Percentiles rank a stretch among this genome's conserved stretches.
These are phyloP conservation scores for Corynorhinus townsendii DNA, from an alignment of 2,113 vertebrate species.

Conservation along the genomic window DNA sequence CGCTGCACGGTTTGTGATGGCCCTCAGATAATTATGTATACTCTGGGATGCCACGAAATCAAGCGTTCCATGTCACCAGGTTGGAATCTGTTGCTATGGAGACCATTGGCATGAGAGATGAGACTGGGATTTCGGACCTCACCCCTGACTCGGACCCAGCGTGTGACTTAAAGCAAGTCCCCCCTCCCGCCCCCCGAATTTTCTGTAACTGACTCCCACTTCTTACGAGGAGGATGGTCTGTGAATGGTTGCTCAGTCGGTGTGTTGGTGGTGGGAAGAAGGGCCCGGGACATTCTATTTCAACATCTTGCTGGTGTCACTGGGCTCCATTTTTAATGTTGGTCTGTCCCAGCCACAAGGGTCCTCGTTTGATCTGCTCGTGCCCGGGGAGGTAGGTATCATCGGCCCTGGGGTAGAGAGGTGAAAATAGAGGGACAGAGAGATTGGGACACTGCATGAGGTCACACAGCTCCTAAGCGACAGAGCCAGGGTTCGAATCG, in stretches of 20 bases:
- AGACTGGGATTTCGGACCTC: neutral
- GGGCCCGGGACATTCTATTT: neutral
- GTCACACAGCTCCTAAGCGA: neutral
- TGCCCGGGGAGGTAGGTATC: rapidly evolving
- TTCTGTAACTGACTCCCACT: neutral
- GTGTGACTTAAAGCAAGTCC: neutral
- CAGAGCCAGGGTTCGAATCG: neutral
- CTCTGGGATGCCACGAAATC: slow-evolving; percentile 44
- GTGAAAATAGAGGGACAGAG: neutral
- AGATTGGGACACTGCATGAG: neutral
- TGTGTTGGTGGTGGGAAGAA: rapidly evolving
- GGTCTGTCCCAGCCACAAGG: neutral
- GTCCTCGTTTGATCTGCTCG: neutral
- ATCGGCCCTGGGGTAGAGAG: neutral
- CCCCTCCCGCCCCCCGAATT: neutral
- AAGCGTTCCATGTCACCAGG: neutral
- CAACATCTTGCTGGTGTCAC: rapidly evolving
- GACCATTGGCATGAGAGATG: neutral
- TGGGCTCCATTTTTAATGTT: neutral
- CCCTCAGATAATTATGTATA: slow-evolving; percentile 49
- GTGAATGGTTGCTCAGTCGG: rapidly evolving
- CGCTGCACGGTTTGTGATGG: slow-evolving; percentile 35
- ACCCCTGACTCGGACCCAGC: neutral
- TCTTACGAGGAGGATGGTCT: neutral
- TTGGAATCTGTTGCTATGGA: slow-evolving; percentile 31